These are phyloP conservation scores for Antheraea yamamai DNA, from an alignment of 2,888 invertebrate species.

Conservation along the genomic window DNA sequence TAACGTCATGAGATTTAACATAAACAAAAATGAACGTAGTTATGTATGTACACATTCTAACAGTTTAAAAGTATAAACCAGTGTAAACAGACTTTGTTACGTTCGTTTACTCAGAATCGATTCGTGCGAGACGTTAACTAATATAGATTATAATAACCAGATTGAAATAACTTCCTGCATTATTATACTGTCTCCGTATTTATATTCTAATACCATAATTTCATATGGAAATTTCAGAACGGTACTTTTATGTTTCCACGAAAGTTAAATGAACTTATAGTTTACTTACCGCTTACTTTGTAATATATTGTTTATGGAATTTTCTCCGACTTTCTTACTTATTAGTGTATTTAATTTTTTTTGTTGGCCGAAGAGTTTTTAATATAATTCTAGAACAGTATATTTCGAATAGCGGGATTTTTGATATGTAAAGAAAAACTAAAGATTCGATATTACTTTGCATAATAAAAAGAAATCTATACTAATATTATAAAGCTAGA, in stretches of 20 bases:
- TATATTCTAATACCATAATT: constrained; percentile 60
- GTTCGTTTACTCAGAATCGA: constrained; percentile 69
- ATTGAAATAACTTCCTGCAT: constrained; percentile 58
- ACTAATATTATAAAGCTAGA: too few relatives aligned
- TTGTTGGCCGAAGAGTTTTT: too few relatives aligned
- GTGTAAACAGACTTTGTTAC: constrained; percentile 64
- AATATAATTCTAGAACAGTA: too few relatives aligned
- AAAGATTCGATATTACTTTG: too few relatives aligned
- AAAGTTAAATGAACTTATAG: constrained; percentile 41
- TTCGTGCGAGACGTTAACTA: constrained; percentile 62
- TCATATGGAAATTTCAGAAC: constrained; percentile 64
- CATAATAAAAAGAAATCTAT: too few relatives aligned
- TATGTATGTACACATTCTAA: neutral
- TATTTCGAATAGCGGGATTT: too few relatives aligned
- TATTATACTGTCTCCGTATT: constrained; percentile 43
- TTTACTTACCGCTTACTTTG: constrained; percentile 22
- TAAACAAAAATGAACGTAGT: too few relatives aligned
- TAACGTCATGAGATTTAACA: neutral
- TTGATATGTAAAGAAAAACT: too few relatives aligned
- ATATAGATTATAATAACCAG: constrained; percentile 68
- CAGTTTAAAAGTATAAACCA: constrained; percentile 1
- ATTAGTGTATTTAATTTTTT: neutral
- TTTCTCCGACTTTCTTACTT: constrained; percentile 1
- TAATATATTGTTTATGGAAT: constrained; percentile 9
- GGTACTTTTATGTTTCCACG: constrained; percentile 47